Conservation (phyloP, 2,888 invertebrate species). For the Dynastes tityus region DNA sequence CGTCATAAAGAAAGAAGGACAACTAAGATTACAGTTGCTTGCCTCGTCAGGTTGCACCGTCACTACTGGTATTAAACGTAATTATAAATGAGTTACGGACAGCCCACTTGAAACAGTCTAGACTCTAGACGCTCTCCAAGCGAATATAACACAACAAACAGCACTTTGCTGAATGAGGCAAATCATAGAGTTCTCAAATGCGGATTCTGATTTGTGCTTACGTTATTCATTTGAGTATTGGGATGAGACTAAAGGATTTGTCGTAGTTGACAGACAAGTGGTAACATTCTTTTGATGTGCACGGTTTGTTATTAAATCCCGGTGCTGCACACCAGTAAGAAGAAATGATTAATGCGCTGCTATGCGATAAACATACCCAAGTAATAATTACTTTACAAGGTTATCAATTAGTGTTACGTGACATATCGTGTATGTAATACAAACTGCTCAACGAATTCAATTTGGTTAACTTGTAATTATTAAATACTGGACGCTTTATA, state of each 20-base stretch:
- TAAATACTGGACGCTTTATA: not conserved
- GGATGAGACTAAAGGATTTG: not conserved
- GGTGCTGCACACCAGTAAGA: not conserved
- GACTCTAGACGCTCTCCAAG: conserved; percentile 32
- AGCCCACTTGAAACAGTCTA: conserved; percentile 50
- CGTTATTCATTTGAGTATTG: conserved; percentile 18
- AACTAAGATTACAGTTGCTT: conserved; percentile 29
- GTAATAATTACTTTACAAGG: conserved; percentile 22
- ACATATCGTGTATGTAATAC: conserved; percentile 5
- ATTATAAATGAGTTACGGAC: conserved; percentile 53
- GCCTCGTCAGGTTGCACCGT: conserved; percentile 28
- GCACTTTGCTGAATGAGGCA: not conserved
- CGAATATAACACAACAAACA: conserved; percentile 18
- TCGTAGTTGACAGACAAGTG: too few species aligned
- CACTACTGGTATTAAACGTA: conserved; percentile 51
- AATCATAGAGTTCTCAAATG: not conserved
- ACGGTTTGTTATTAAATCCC: too few species aligned
- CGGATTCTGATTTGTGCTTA: conserved; percentile 1
- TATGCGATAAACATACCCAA: conserved; percentile 6
- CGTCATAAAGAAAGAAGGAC: conserved; percentile 6
- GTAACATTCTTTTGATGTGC: not conserved
- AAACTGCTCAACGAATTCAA: conserved; percentile 1
- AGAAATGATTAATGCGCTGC: not conserved
- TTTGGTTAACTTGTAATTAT: conserved; percentile 4
- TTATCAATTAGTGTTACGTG: conserved; percentile 22